These are phyloP conservation scores for Poecilia latipinna DNA, from an alignment of 2,113 vertebrate species.

Conservation along the genomic window DNA sequence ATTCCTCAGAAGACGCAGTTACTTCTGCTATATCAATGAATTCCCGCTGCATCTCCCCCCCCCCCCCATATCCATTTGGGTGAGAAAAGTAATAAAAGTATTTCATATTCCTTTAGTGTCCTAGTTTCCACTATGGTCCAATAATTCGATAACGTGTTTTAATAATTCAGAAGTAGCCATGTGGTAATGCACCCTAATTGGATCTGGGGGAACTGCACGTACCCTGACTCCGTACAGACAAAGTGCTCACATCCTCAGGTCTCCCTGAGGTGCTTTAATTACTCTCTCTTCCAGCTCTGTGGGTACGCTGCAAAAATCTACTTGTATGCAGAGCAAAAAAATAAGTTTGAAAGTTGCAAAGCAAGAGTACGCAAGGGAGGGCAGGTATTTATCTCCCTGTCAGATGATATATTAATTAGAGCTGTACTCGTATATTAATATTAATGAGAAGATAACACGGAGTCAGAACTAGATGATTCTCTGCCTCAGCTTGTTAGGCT, in stretches of 20 bases:
- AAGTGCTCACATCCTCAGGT: conserved; percentile 30
- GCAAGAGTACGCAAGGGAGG: conserved; percentile 12
- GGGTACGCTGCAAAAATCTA: conserved; percentile 21
- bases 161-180: conserved; percentile 60
- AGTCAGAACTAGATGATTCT: conserved; percentile 34
- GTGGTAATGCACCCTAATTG: conserved; percentile 54
- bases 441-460: conserved; percentile 29
- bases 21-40: not conserved
- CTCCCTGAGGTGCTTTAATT: conserved; percentile 47
- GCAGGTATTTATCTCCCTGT: not conserved
- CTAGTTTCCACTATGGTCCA: conserved; percentile 17
- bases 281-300: conserved; percentile 28
- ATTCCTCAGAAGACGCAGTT: not conserved
- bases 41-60: not conserved
- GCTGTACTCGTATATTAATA: conserved; percentile 27
- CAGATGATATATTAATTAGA: conserved; percentile 13
- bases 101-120: conserved; percentile 16
- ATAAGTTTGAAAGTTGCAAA: conserved; percentile 35
- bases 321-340: conserved; percentile 32
- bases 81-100: conserved; percentile 15
- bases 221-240: conserved; percentile 37
- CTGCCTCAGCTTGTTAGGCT: conserved; percentile 7
- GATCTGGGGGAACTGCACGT: conserved; percentile 39
- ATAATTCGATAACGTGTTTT: conserved; percentile 35
- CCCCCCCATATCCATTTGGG: not conserved